Conservation (phyloP, 1,140 invertebrate species). For the Formica selysi region DNA sequence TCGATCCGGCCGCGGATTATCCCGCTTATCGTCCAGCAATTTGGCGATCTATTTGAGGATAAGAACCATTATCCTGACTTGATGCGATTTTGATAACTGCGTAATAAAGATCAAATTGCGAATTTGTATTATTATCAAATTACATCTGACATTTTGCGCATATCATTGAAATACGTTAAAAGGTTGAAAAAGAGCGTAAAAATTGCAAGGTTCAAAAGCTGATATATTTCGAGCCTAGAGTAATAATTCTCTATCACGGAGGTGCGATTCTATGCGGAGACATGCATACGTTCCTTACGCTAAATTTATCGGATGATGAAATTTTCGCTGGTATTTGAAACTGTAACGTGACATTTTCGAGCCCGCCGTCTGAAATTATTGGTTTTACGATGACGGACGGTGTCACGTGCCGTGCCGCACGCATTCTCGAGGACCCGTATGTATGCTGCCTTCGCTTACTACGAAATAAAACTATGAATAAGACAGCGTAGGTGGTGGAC, state of each 20-base stretch:
- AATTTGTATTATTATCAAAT: too few species aligned
- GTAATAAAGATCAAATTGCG: background rate
- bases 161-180: too few species aligned
- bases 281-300: background rate
- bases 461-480: slow-evolving; percentile 59
- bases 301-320: slow-evolving; percentile 4
- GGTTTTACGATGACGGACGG: slow-evolving; percentile 1
- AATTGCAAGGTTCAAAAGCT: background rate
- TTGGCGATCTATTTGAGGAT: background rate
- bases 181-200: background rate
- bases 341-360: slow-evolving; percentile 24
- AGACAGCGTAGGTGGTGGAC: slow-evolving; percentile 34
- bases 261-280: too few species aligned
- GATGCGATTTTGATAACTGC: background rate
- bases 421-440: slow-evolving; percentile 1
- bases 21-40: slow-evolving; percentile 4
- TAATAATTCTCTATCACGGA: background rate
- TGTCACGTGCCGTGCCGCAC: background rate
- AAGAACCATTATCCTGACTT: background rate
- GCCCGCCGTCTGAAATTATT: slow-evolving; percentile 5
- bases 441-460: background rate
- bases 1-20: slow-evolving; percentile 24
- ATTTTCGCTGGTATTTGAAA: background rate
- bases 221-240: background rate
- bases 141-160: too few species aligned